Conservation (phyloP, 2,113 vertebrate genomes). For the Columbina picui region DNA sequence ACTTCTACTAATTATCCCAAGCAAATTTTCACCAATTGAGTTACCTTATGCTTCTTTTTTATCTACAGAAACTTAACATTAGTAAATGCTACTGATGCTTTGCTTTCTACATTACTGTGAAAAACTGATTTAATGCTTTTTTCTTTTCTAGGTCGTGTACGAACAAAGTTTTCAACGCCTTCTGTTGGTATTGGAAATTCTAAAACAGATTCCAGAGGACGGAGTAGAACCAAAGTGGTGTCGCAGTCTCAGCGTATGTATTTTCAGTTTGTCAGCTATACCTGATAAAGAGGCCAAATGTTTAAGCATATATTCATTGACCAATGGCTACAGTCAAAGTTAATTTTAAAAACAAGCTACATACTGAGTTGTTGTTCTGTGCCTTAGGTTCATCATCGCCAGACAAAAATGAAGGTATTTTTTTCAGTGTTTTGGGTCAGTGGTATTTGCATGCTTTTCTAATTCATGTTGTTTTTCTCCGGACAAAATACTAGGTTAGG, state of each 20-base stretch:
- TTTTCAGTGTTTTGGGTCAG: constrained; percentile 80
- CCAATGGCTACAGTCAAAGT: constrained; percentile 75
- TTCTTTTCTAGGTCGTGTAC: constrained; percentile 83
- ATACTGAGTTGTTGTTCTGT: constrained; percentile 85
- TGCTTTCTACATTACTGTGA: neutral
- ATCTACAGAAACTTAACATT: neutral
- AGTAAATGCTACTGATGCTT: neutral
- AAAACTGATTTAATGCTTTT: constrained; percentile 6
- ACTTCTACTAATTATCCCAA: constrained; percentile 66
- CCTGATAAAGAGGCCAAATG: constrained; percentile 25
- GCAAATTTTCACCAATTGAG: neutral
- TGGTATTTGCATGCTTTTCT: constrained; percentile 82
- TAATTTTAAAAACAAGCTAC: constrained; percentile 47
- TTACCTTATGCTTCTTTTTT: neutral
- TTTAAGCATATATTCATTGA: constrained; percentile 56
- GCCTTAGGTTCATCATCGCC: constrained; percentile 97
- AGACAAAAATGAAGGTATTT: constrained; percentile 98
- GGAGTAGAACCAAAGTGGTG: constrained; percentile 93
- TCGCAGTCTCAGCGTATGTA: constrained; percentile 97
- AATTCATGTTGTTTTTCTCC: constrained; percentile 79
- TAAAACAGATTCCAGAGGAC: constrained; percentile 91
- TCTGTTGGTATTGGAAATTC: constrained; percentile 78
- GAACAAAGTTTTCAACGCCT: constrained; percentile 86
- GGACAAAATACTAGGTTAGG: constrained; percentile 54
- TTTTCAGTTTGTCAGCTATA: neutral